Percentiles rank a stretch among this genome's conserved stretches.
These are phyloP conservation scores for Scrobipalpa atriplicella DNA, from an alignment of 2,888 invertebrate species.

Conservation along the genomic window DNA sequence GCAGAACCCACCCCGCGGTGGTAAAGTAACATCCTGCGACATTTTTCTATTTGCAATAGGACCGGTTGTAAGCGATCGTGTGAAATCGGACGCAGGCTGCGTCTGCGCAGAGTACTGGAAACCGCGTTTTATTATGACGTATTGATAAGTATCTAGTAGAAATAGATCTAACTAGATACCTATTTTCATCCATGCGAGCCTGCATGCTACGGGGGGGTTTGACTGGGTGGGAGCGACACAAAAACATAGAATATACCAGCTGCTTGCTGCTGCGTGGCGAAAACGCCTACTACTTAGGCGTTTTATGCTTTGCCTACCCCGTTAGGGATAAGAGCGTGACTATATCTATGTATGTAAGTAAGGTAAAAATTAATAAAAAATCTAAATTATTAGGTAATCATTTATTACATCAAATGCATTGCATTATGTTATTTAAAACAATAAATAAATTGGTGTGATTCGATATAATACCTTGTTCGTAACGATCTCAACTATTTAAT, in stretches of 20 bases:
- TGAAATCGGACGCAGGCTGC: conserved; percentile 54
- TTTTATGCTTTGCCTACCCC: too few species aligned
- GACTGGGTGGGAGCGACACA: too few species aligned
- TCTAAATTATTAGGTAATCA: conserved; percentile 42
- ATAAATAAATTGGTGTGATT: conserved; percentile 75
- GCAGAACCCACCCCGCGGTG: too few species aligned
- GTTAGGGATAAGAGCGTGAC: too few species aligned
- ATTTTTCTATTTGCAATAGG: conserved; percentile 49
- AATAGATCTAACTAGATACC: too few species aligned
- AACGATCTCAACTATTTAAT: conserved; percentile 45
- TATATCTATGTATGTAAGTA: too few species aligned
- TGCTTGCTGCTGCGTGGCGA: too few species aligned
- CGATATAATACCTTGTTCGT: conserved; percentile 61
- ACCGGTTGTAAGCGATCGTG: conserved; percentile 71
- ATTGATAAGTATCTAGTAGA: conserved; percentile 36
- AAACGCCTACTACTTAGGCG: too few species aligned
- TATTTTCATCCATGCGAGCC: too few species aligned
- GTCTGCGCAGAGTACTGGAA: conserved; percentile 10
- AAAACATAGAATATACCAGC: too few species aligned
- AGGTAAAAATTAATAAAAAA: too few species aligned
- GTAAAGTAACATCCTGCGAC: conserved; percentile 15
- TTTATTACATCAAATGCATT: conserved; percentile 81
- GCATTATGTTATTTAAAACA: conserved; percentile 73
- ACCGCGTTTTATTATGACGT: conserved; percentile 37
- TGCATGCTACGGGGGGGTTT: too few species aligned